A percentile compares a stretch with the other conserved stretches of the same genome.
These are phyloP conservation scores for Phalloptychus januarius DNA, from an alignment of 2,797 vertebrate species.

Conservation along the genomic window DNA sequence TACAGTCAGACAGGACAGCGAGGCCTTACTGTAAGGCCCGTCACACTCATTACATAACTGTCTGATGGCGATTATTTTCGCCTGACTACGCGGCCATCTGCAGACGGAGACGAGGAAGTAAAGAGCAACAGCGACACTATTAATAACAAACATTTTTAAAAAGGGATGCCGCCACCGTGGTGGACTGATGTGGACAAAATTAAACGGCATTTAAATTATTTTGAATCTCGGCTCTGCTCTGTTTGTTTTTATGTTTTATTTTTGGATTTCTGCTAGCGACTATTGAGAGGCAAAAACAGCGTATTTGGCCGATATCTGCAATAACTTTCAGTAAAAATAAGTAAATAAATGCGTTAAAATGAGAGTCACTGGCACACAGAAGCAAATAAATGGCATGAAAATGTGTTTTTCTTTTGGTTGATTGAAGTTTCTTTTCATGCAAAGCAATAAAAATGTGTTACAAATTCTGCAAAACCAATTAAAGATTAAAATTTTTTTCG, in stretches of 20 bases:
- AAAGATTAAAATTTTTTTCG: neutral
- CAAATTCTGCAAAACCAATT: neutral
- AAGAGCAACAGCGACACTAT: neutral
- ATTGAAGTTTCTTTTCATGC: neutral
- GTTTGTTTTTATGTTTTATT: neutral
- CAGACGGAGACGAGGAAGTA: conserved; percentile 3
- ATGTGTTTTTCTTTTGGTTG: neutral
- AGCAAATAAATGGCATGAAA: neutral
- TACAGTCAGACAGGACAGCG: conserved; percentile 34
- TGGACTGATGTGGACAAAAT: neutral
- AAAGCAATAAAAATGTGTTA: neutral
- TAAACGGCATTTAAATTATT: neutral
- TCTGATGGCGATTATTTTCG: neutral
- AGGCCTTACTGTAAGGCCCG: conserved; percentile 11
- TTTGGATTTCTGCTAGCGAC: neutral
- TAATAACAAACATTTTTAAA: neutral
- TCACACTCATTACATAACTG: conserved; percentile 5
- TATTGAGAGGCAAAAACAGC: neutral
- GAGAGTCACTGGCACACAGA: neutral
- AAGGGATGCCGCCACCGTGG: neutral
- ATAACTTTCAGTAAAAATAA: neutral
- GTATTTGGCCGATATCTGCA: neutral
- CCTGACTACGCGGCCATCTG: neutral
- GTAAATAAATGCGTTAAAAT: neutral
- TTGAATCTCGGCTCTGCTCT: neutral